Percentiles rank a stretch among this genome's conserved stretches.
phyloP scores from a whole-genome alignment of 2,113 vertebrate genomes.

The Manacus vitellinus region DNA sequence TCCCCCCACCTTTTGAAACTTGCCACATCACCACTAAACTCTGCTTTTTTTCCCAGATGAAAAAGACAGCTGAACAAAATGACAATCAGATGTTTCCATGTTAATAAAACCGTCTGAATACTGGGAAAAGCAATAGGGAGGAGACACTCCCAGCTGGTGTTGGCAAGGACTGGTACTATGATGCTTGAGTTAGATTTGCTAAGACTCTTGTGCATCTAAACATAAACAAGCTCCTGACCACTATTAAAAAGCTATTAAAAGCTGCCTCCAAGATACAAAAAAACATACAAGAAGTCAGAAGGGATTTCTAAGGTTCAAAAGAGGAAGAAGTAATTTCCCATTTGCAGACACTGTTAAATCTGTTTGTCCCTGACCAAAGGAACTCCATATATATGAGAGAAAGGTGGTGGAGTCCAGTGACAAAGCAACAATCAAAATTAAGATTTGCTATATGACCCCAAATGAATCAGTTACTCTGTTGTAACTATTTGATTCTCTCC shows the following conservation, averaged over 20 bases:
- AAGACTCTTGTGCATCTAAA: neutral
- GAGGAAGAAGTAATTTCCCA: neutral
- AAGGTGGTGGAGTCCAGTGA: neutral
- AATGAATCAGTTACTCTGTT: neutral
- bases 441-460: neutral
- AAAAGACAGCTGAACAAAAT: conserved; percentile 6
- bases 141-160: neutral
- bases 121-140: neutral
- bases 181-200: neutral
- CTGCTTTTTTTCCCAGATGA: neutral
- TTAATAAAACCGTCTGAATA: neutral
- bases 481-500: neutral
- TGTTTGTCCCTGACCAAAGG: neutral
- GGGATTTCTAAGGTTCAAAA: neutral
- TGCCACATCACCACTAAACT: neutral
- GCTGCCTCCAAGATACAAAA: neutral
- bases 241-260: neutral
- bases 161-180: neutral
- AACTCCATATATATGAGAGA: neutral
- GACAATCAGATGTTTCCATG: neutral
- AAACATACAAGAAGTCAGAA: neutral
- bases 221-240: neutral
- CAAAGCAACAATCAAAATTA: neutral
- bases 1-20: neutral
- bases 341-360: neutral